These are phyloP conservation scores for Oscheius sp. DNA, from an alignment of 2,888 invertebrate genomes.

Conservation along the genomic window DNA sequence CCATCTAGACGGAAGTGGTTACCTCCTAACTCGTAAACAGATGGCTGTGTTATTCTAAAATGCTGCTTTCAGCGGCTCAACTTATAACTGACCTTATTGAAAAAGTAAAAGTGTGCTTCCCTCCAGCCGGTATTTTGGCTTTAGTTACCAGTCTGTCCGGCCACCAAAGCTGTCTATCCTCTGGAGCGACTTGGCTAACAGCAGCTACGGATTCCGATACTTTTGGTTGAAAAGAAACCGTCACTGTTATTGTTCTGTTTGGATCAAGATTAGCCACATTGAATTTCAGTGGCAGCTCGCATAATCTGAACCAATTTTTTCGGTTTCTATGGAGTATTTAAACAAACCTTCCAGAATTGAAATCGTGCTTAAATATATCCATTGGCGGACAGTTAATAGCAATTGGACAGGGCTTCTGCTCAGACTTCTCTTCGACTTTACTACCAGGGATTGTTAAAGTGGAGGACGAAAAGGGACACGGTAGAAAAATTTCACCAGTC, in stretches of 20 bases:
- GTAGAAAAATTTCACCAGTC: constrained; percentile 22
- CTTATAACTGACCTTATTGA: not conserved
- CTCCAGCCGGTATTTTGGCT: not conserved
- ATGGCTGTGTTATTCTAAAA: constrained; percentile 27
- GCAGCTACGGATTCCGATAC: constrained; percentile 30
- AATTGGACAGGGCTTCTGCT: not conserved
- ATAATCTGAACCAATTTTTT: constrained; percentile 29
- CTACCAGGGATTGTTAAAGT: not conserved
- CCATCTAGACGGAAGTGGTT: constrained; percentile 19
- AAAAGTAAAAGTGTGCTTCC: constrained; percentile 18
- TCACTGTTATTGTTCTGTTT: constrained; percentile 15
- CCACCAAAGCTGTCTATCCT: constrained; percentile 30
- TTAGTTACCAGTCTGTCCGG: constrained; percentile 9
- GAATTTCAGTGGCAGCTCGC: constrained; percentile 32
- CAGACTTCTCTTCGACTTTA: not conserved
- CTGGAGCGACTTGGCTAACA: constrained; percentile 27
- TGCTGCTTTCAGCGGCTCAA: not conserved
- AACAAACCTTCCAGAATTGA: not conserved
- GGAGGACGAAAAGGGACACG: constrained; percentile 14
- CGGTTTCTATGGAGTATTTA: not conserved
- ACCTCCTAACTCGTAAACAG: constrained; percentile 32
- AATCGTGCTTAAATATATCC: constrained; percentile 7
- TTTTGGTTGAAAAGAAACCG: constrained; percentile 31
- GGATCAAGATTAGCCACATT: constrained; percentile 26
- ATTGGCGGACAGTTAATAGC: constrained; percentile 8